Conservation (phyloP, 2,113 vertebrate genomes). For the Archocentrus centrarchus region DNA sequence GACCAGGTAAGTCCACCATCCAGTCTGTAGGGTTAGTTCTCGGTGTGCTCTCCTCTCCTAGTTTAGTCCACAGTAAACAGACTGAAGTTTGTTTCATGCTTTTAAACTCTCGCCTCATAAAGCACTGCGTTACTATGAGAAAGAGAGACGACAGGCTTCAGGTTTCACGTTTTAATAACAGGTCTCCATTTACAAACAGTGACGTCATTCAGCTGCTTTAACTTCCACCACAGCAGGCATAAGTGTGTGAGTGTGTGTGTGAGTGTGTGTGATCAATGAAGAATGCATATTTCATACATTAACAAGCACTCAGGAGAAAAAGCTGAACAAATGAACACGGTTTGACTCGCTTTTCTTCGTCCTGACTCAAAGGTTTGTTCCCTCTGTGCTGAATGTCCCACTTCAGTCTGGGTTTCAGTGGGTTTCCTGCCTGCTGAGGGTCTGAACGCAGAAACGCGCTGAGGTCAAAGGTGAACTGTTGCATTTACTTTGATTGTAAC, state of each 20-base stretch:
- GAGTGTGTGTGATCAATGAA: background rate
- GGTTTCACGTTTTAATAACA: constrained; percentile 18
- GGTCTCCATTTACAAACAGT: constrained; percentile 13
- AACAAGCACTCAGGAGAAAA: background rate
- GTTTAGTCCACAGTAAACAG: no score
- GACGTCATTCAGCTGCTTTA: constrained; percentile 12
- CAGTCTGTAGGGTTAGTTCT: no score
- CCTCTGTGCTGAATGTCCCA: background rate
- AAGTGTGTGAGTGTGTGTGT: background rate
- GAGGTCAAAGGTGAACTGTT: background rate
- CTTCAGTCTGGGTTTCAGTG: background rate
- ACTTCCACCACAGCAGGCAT: constrained; percentile 2
- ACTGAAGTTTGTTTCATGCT: background rate
- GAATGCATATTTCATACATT: constrained; percentile 6
- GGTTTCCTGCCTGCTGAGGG: background rate
- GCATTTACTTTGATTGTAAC: background rate
- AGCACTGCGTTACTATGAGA: background rate
- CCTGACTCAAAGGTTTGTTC: background rate
- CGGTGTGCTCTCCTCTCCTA: no score
- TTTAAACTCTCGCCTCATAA: background rate
- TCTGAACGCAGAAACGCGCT: background rate
- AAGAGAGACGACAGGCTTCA: background rate
- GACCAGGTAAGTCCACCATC: background rate
- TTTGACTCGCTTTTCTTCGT: background rate
- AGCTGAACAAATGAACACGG: background rate